These are phyloP conservation scores for Mirza zaza DNA, from an alignment of 2,113 vertebrate species.

Conservation along the genomic window DNA sequence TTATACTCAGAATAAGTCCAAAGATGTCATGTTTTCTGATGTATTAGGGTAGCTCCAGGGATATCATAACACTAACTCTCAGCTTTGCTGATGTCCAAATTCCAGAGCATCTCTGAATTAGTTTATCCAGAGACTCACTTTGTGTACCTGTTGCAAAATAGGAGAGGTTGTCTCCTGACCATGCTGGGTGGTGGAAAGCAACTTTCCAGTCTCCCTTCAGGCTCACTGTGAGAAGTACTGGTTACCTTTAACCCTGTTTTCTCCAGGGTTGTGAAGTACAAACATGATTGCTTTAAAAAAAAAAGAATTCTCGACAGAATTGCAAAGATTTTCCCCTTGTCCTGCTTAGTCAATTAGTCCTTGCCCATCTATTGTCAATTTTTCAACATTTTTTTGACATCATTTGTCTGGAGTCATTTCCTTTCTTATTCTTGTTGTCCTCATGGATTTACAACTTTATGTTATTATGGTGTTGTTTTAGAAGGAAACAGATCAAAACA, in stretches of 20 bases:
- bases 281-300: neutral
- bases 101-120: neutral
- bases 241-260: neutral
- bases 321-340: neutral
- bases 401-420: neutral
- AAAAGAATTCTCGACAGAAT: neutral
- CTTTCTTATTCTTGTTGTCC: neutral
- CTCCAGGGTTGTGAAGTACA: neutral
- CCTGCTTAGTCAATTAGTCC: neutral
- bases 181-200: accelerated
- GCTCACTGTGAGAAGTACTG: neutral
- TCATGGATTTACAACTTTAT: neutral
- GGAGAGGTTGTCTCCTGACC: accelerated
- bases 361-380: constrained; percentile 6
- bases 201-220: neutral
- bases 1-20: neutral
- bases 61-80: neutral
- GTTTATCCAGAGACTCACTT: neutral
- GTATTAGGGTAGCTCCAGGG: neutral
- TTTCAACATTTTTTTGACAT: neutral
- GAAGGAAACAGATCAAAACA: neutral
- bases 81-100: neutral
- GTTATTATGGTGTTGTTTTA: neutral
- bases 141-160: neutral
- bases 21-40: neutral